phyloP scores from a whole-genome alignment of 2,797 vertebrate species.

The Pseudotriccus pelzelni region DNA sequence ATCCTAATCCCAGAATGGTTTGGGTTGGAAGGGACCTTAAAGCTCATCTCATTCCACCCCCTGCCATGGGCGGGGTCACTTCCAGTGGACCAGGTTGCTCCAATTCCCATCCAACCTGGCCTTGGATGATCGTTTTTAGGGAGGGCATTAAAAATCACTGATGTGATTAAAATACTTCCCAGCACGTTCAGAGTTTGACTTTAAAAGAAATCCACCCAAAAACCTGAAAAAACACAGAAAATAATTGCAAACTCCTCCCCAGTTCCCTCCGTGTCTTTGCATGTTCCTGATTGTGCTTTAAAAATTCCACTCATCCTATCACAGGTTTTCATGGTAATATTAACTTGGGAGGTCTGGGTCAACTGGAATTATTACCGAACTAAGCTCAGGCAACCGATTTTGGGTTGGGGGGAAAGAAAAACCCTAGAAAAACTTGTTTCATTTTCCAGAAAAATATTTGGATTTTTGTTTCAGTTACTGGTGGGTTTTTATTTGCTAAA shows the following conservation, averaged over 20 bases:
- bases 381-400: background rate
- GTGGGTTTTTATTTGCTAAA: background rate
- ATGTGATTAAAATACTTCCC: background rate
- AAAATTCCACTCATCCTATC: background rate
- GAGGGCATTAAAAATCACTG: background rate
- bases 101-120: fast-evolving
- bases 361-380: background rate
- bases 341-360: background rate
- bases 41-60: background rate
- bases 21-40: background rate
- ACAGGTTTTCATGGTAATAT: background rate
- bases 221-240: fast-evolving
- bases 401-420: background rate
- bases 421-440: background rate
- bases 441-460: background rate
- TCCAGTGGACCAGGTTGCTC: background rate
- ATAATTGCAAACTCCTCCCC: background rate
- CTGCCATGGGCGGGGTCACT: background rate
- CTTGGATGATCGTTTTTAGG: background rate
- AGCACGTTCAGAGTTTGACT: background rate
- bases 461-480: background rate
- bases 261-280: fast-evolving
- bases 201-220: background rate
- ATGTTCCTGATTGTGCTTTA: fast-evolving
- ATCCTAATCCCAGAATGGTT: background rate